Evolutionary conservation across 35 echinoderm and acorn worm genomes (phyloP), one percentile per base, ranked within the genome.

Genomic region (Patiria miniata): DNA sequence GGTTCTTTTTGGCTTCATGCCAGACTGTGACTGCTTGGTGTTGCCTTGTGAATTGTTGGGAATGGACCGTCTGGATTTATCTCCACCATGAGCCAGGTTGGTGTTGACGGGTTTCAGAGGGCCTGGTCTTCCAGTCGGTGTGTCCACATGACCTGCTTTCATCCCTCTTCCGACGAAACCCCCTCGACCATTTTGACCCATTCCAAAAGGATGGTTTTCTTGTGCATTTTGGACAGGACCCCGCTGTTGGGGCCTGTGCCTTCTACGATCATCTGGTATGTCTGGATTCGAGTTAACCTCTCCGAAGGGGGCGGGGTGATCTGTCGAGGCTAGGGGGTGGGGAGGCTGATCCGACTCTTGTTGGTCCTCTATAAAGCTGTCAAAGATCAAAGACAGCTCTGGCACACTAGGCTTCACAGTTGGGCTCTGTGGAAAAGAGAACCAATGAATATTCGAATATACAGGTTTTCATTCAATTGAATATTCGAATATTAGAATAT

Each of bases 311-410:
- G 65, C 26, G 3, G 33, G 21, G 19, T 10, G 2, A 34, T 26
- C 21, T 14, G 36, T 12, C 26, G 26, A 30, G 19, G 21, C 65
- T 73, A 26, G 65, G 65, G 65, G n/a, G 7, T 73, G 65, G 34
- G 65, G 65, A 10, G 33, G 21, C 18, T 34, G 2, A 57, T 16
- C 21, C 23, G 36, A 15, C 0, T 40, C 16, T 18, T 83, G 82
- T 38, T 51, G 33, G 2, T 84, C 52, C 2, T 90, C 78, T 59
- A 79, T 59, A 39, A 87, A 88, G 68, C 82, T 93, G 79, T 94
- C 89, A 73, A 88, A 94, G 36, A 95, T 82, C 82, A 99, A 30
- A 40, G 96, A 99, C 6, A 98, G 59, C 65, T 99, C 96, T 39
- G 96, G 96, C 22, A 99, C 96, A 52, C 92, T 89, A 58, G 96